A percentile compares a stretch with the other conserved stretches of the same genome.
Conservation (phyloP, 1,140 invertebrate species). For the Brachionus calyciflorus region DNA sequence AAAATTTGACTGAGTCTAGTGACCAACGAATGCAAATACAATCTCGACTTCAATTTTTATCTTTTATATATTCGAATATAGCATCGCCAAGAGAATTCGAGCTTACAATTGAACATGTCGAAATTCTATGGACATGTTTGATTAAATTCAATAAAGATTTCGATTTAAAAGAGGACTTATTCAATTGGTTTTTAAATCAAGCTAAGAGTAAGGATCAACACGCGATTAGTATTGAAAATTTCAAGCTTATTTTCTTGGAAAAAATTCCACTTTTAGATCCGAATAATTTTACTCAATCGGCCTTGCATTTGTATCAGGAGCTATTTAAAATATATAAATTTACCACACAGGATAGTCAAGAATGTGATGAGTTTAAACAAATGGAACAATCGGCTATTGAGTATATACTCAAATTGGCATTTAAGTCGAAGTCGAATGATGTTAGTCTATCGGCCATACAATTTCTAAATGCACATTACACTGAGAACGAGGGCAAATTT, state of each 20-base stretch:
- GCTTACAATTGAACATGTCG: conserved; percentile 51
- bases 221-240: conserved; percentile 77
- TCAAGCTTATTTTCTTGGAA: conserved; percentile 80
- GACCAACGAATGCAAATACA: conserved; percentile 65
- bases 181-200: conserved; percentile 84
- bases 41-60: conserved; percentile 82
- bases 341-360: background rate
- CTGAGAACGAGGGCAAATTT: conserved; percentile 53
- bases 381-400: conserved; percentile 31
- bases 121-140: conserved; percentile 77
- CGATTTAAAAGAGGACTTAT: conserved; percentile 71
- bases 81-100: conserved; percentile 82
- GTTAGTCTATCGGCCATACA: conserved; percentile 35
- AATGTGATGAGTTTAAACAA: background rate
- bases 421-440: background rate
- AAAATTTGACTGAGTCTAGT: background rate
- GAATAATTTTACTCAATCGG: conserved; percentile 72
- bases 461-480: conserved; percentile 19
- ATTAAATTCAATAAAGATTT: conserved; percentile 73
- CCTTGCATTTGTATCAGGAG: conserved; percentile 82
- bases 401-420: conserved; percentile 22
- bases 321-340: conserved; percentile 62
- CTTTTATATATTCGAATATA: conserved; percentile 82
- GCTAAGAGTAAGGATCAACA: conserved; percentile 77
- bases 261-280: conserved; percentile 62